Base-by-base conservation (phyloP, 2,888 invertebrate species). In the Eristalis tenax region DNA sequence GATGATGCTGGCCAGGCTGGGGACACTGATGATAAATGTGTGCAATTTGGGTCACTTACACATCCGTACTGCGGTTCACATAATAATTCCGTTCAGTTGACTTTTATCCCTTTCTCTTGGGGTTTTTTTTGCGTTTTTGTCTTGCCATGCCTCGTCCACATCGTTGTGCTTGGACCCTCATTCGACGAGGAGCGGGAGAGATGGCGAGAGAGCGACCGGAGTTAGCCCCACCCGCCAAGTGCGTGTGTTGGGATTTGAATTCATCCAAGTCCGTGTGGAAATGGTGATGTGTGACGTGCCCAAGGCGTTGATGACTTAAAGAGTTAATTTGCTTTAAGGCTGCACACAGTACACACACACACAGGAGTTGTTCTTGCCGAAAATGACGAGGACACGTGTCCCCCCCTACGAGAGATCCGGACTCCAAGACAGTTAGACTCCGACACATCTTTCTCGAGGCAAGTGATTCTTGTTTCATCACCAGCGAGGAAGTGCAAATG, bases 31-130 rank as follows among this genome's bases (percentile, higher is more conserved):
- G 87, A 87, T 87, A 87, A 87, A 87, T 87, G 87, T 73, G 66
- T 83, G 83, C 87, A 87, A 87, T 87, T 87, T 87, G 83, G 83
- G 87, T 87, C 87, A 87, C 83, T 87, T 87, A 87, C 83, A 87
- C 79, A 87, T 87, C 87, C 87, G 75, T 83, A 87, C 79, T 87
- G 87, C 79, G 87, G 87, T 87, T 83, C 83, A 87, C 76, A 87
- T 87, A 83, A 87, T 87, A 87, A 87, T 87, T 83, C 76, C 83
- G 79, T 87, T 83, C 87, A 76, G 83, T 87, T 87, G 87, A 79
- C 87, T 83, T 80, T 87, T 83, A 83, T 83, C 40, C 76, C 38
- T 63, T 79, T 83, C 70, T 81, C 81, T 50, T 18, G 6, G 50
- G 5, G 50, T 18, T 50, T 50, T 50, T 18, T 50, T 50, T n/a